Conservation (phyloP, 2,113 vertebrate genomes). For the Neolamprologus sp. region DNA sequence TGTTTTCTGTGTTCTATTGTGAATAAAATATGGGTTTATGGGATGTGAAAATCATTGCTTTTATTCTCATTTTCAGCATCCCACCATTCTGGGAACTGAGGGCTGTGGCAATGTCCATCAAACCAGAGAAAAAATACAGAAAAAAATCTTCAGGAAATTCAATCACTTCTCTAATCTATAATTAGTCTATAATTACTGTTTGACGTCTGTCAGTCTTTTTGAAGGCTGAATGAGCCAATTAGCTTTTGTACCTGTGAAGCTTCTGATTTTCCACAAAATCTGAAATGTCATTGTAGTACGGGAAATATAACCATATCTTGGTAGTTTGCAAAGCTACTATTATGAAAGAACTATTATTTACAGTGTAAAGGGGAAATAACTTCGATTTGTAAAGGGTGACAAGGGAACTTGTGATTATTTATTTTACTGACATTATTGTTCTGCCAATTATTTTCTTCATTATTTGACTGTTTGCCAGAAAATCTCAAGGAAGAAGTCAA, state of each 20-base stretch:
- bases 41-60: not conserved
- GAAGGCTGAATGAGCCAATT: not conserved
- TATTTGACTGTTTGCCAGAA: not conserved
- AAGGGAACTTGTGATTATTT: not conserved
- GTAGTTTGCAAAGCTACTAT: not conserved
- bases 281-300: not conserved
- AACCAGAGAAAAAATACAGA: not conserved
- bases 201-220: not conserved
- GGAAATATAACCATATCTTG: not conserved
- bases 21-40: not conserved
- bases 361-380: not conserved
- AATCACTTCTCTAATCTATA: not conserved
- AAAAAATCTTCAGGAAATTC: not conserved
- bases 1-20: not conserved
- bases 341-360: not conserved
- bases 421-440: not conserved
- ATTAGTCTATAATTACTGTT: not conserved
- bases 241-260: not conserved
- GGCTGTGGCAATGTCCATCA: not conserved
- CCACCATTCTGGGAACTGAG: not conserved
- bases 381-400: not conserved
- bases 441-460: not conserved
- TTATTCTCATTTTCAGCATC: not conserved
- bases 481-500: not conserved
- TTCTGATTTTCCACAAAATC: not conserved